Percentiles rank a stretch among this genome's conserved stretches.
phyloP scores from a whole-genome alignment of 2,113 vertebrate genomes.

The Gnathonemus longibarbis region DNA sequence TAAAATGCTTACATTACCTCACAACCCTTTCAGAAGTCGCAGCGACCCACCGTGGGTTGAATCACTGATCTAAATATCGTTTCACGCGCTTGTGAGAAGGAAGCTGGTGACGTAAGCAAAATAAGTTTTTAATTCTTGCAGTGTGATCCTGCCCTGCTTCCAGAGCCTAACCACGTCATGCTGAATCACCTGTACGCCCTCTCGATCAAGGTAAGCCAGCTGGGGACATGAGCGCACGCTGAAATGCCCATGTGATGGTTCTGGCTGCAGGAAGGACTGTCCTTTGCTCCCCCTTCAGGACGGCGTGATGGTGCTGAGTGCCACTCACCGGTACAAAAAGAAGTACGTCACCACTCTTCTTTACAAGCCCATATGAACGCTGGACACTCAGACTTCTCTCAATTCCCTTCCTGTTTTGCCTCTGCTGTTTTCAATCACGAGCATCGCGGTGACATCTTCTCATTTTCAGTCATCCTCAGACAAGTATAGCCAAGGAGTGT shows the following conservation, averaged over 20 bases:
- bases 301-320: conserved; percentile 94
- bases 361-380: conserved; percentile 65
- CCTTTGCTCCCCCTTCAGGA: conserved; percentile 59
- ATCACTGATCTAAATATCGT: not conserved
- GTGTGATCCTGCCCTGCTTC: conserved; percentile 93
- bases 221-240: not conserved
- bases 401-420: not conserved
- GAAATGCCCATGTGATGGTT: not conserved
- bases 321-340: conserved; percentile 96
- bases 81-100: not conserved
- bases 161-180: conserved; percentile 96
- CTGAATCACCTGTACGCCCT: conserved; percentile 94
- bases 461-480: not conserved
- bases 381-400: not conserved
- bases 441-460: not conserved
- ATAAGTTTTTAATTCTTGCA: conserved; percentile 38
- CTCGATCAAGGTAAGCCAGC: conserved; percentile 84
- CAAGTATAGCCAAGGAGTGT: not conserved
- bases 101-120: not conserved
- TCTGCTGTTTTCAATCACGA: not conserved
- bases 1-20: no score
- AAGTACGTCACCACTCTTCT: conserved; percentile 91
- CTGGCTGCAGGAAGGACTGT: not conserved
- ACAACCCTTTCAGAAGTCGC: no score
- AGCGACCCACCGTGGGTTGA: no score